These are phyloP conservation scores for Callospermophilus lateralis DNA, from an alignment of 2,113 vertebrate species.

Conservation along the genomic window DNA sequence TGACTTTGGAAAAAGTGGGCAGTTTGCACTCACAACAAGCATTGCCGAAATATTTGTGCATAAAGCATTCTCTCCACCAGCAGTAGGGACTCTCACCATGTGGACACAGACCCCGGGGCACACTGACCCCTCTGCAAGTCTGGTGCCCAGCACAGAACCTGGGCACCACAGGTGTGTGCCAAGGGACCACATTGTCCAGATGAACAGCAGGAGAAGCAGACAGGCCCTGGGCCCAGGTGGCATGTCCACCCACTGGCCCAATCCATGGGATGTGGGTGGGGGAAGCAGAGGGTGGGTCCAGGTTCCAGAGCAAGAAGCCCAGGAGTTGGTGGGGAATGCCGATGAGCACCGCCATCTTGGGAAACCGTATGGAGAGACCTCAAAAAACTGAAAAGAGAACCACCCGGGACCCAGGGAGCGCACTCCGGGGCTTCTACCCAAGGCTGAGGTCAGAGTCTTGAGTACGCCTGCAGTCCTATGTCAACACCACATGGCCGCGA, in stretches of 20 bases:
- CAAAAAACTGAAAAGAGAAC: too few species aligned
- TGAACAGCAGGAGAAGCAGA: neutral
- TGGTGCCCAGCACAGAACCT: neutral
- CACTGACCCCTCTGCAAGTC: neutral
- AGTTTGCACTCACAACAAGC: neutral
- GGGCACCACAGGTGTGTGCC: neutral
- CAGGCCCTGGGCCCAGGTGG: too few species aligned
- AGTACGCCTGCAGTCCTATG: neutral
- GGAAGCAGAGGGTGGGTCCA: neutral
- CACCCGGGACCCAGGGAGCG: neutral
- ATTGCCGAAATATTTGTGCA: neutral
- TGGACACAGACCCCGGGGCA: rapidly evolving
- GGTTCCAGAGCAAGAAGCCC: neutral
- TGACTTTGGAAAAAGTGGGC: neutral
- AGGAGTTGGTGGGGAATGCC: neutral
- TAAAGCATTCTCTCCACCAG: neutral
- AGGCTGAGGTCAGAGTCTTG: neutral
- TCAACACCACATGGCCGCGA: too few species aligned
- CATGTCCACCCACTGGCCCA: neutral
- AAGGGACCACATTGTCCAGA: too few species aligned
- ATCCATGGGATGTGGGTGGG: too few species aligned
- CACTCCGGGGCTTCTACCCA: neutral
- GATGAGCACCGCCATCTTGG: neutral
- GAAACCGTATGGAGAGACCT: too few species aligned
- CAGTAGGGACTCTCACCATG: neutral